phyloP scores from a whole-genome alignment of 2,888 invertebrate genomes.

The Selenia dentaria region DNA sequence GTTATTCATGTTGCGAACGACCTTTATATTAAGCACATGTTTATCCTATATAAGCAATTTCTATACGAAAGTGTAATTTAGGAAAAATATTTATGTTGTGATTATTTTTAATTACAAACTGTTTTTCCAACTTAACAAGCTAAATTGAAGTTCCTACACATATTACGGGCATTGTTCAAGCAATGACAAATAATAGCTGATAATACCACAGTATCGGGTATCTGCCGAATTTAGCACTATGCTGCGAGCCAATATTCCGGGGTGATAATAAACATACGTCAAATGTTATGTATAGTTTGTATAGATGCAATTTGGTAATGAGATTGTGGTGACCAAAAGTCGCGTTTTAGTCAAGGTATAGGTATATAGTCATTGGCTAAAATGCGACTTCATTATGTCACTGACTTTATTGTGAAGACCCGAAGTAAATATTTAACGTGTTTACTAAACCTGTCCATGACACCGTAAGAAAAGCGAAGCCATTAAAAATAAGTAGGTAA shows the following conservation, averaged over 20 bases:
- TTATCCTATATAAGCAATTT: no score
- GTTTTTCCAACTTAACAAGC: constrained; percentile 49
- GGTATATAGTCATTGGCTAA: no score
- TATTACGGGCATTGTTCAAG: constrained; percentile 75
- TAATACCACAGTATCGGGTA: constrained; percentile 82
- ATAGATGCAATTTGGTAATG: constrained; percentile 29
- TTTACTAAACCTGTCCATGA: no score
- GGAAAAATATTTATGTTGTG: no score
- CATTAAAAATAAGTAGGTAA: no score
- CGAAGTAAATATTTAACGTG: no score
- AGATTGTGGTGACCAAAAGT: constrained; percentile 17
- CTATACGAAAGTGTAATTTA: no score
- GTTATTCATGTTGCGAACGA: no score
- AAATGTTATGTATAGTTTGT: constrained; percentile 35
- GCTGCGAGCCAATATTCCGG: constrained; percentile 79
- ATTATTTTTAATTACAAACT: neutral
- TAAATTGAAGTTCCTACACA: constrained; percentile 62
- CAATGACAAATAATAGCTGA: constrained; percentile 82
- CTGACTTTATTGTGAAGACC: no score
- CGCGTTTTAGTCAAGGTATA: neutral
- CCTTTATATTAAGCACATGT: no score
- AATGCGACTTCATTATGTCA: no score
- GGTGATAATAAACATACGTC: constrained; percentile 77
- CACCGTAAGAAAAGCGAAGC: no score
- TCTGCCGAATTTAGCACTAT: constrained; percentile 76